Evolutionary conservation across 2,797 vertebrate genomes (phyloP), one percentile per base, ranked within the genome.

Genomic region (Propithecus deckenii): DNA sequence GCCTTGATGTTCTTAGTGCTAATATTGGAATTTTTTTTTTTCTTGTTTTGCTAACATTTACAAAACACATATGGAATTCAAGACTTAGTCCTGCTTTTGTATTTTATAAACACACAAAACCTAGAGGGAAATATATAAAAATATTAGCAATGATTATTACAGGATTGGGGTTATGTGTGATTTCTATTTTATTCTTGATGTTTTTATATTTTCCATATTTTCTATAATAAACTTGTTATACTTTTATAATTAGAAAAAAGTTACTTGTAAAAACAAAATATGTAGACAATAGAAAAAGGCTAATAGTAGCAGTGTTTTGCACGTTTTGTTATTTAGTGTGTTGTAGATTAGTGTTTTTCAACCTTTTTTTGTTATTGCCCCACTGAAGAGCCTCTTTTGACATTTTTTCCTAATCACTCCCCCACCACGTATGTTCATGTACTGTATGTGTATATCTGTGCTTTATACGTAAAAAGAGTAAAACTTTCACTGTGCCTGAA

Each of bases 191-290:
- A 55, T 75, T 96, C 14, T 93, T 55, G 30, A 13, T 57, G 4
- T 96, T 95, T 91, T 81, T 96, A 30, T 89, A 22, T 93, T 91
- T 93, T 71, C 7, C 8, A 7, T 89, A 5, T 83, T 90, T 89
- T 52, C 43, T 80, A 2, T 69, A 90, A 32, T 87, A 80, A 89
- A 89, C n/a, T 48, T 50, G 10, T 10, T 65, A 28, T 35, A 84
- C 13, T 74, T 93, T 79, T 55, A 28, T 84, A 89, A 55, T 81
- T 59, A 43, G n/a, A 59, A 78, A 89, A 50, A 85, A 46, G n/a
- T 67, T 95, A 46, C 35, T 89, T 95, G 25, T 61, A 79, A 69
- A 84, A 94, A 63, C 18, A 52, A 85, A 72, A 81, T 75, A 76
- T 48, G 15, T 76, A 50, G 43, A 43, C 20, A 94, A 0, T 75